phyloP scores from a whole-genome alignment of 1,140 invertebrate genomes.

The Dryas iulia region DNA sequence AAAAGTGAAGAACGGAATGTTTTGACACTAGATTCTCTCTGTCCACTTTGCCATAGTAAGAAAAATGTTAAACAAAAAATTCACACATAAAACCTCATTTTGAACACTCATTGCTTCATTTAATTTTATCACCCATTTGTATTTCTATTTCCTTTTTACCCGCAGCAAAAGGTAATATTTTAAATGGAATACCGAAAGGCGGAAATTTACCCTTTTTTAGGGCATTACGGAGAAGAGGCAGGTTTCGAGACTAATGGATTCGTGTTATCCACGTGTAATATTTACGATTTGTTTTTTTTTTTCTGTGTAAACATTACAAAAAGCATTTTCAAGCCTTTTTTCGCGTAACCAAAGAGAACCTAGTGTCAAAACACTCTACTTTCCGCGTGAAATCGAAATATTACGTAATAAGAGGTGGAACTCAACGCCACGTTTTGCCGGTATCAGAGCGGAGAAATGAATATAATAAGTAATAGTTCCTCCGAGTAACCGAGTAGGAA shows the following conservation, averaged over 20 bases:
- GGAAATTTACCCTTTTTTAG: conserved; percentile 15
- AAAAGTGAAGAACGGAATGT: too few species aligned
- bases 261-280: background rate
- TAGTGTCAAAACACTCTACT: background rate
- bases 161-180: conserved; percentile 9
- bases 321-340: too few species aligned
- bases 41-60: too few species aligned
- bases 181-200: conserved; percentile 9
- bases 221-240: background rate
- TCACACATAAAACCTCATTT: background rate
- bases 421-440: too few species aligned
- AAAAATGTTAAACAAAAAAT: too few species aligned
- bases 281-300: background rate
- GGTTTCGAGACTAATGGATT: background rate
- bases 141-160: conserved; percentile 4
- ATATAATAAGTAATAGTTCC: too few species aligned
- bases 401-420: background rate
- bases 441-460: too few species aligned
- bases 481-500: too few species aligned
- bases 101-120: background rate
- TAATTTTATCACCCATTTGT: background rate
- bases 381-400: background rate
- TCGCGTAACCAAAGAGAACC: too few species aligned
- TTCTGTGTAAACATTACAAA: too few species aligned
- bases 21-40: too few species aligned